Conservation (phyloP, 2,797 vertebrate genomes). For the Peromyscus attwateri region DNA sequence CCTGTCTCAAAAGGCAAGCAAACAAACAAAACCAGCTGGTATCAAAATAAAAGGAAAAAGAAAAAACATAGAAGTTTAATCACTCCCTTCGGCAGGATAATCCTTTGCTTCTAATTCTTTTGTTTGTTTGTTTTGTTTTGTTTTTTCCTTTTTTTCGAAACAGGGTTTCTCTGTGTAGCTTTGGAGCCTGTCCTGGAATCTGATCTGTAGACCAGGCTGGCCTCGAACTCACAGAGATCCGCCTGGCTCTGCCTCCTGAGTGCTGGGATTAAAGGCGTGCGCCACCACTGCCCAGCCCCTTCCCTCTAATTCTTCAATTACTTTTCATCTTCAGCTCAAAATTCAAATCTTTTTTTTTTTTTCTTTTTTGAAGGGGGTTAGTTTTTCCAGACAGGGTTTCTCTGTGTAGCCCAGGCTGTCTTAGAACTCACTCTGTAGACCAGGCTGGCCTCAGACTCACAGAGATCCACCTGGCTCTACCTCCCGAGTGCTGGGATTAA, state of each 20-base stretch:
- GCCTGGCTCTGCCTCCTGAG: too few relatives aligned
- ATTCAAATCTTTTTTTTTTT: not conserved
- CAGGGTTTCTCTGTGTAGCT: not conserved
- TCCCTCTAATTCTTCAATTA: too few relatives aligned
- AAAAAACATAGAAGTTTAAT: conserved; percentile 29
- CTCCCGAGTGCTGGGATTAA: not conserved
- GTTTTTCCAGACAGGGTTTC: not conserved
- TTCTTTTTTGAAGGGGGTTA: not conserved
- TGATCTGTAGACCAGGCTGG: too few relatives aligned
- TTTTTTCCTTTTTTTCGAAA: not conserved
- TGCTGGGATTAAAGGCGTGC: too few relatives aligned
- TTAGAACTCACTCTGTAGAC: not conserved
- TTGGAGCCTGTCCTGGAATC: not conserved
- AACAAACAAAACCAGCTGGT: not conserved
- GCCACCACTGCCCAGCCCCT: too few relatives aligned
- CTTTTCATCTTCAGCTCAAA: too few relatives aligned
- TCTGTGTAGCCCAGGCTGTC: not conserved
- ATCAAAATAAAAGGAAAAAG: not conserved
- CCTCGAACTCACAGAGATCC: too few relatives aligned
- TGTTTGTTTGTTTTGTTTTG: not conserved
- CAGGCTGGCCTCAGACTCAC: not conserved
- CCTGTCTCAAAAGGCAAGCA: not conserved
- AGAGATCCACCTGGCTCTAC: not conserved
- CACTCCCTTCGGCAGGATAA: not conserved
- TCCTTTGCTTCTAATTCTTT: conserved; percentile 13